phyloP scores from a whole-genome alignment of 2,113 vertebrate species.

The Cnemophilus loriae region DNA sequence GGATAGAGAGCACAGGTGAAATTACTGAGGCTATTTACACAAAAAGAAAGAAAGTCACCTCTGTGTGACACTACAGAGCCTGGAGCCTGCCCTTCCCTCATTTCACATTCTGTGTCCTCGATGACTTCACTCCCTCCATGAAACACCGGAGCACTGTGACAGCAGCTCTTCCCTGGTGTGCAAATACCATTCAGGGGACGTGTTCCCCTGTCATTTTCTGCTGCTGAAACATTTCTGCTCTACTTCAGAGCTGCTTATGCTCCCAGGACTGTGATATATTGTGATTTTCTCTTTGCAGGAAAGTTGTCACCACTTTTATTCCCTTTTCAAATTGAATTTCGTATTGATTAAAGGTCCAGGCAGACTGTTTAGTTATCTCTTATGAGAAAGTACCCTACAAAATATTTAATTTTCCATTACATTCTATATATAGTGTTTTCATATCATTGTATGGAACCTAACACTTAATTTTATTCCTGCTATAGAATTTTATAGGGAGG shows the following conservation, averaged over 20 bases:
- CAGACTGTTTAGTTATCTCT: background rate
- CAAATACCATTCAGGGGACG: conserved; percentile 14
- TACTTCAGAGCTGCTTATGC: background rate
- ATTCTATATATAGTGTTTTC: background rate
- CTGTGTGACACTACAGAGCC: background rate
- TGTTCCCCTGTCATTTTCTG: background rate
- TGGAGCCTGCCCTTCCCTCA: background rate
- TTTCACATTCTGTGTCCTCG: background rate
- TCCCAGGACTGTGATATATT: background rate
- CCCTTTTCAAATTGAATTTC: background rate
- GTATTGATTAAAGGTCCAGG: background rate
- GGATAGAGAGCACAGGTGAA: background rate
- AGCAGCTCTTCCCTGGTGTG: background rate
- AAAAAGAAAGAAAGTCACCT: background rate
- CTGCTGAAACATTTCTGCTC: conserved; percentile 22
- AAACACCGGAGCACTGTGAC: background rate
- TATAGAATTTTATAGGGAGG: background rate
- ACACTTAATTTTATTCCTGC: background rate
- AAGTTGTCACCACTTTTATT: background rate
- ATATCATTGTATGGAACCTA: background rate
- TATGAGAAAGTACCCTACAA: background rate
- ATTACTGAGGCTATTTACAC: background rate
- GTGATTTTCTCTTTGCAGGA: background rate
- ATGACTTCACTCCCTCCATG: background rate
- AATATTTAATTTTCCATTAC: conserved; percentile 19